Evolutionary conservation across 2,888 invertebrate genomes (phyloP).

Genomic region (Branchipolynoe longqiensis): DNA sequence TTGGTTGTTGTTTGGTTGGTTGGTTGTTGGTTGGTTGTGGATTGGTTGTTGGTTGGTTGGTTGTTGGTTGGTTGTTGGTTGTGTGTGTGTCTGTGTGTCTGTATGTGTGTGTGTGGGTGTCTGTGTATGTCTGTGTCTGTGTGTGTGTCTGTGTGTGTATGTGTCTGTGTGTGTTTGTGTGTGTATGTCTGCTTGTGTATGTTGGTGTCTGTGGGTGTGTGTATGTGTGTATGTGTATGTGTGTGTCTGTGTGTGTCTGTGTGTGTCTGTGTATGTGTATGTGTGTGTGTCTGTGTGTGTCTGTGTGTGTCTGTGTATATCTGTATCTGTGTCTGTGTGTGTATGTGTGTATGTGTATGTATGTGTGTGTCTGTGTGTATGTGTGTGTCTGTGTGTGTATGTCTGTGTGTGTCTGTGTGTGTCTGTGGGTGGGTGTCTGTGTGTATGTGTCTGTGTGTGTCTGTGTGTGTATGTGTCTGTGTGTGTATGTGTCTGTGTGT

Average conservation of each 20-base stretch:
- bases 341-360: neutral
- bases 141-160: neutral
- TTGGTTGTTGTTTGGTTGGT: too few relatives aligned
- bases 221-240: neutral
- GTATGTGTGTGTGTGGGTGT: neutral
- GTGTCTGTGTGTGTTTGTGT: neutral
- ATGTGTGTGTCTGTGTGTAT: neutral
- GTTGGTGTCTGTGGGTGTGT: neutral
- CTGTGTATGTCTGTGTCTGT: conserved; percentile 18
- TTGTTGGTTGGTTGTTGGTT: too few relatives aligned
- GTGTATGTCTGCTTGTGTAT: neutral
- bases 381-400: neutral
- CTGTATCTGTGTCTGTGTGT: neutral
- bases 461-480: neutral
- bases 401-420: neutral
- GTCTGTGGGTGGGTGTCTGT: neutral
- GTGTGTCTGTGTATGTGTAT: neutral
- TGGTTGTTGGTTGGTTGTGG: too few relatives aligned
- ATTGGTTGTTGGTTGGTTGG: too few relatives aligned
- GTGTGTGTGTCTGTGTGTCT: too few relatives aligned
- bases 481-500: neutral
- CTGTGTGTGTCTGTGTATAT: neutral
- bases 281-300: neutral
- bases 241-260: neutral
- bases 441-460: neutral